phyloP scores from a whole-genome alignment of 2,888 invertebrate genomes.

The Icerya purchasi region DNA sequence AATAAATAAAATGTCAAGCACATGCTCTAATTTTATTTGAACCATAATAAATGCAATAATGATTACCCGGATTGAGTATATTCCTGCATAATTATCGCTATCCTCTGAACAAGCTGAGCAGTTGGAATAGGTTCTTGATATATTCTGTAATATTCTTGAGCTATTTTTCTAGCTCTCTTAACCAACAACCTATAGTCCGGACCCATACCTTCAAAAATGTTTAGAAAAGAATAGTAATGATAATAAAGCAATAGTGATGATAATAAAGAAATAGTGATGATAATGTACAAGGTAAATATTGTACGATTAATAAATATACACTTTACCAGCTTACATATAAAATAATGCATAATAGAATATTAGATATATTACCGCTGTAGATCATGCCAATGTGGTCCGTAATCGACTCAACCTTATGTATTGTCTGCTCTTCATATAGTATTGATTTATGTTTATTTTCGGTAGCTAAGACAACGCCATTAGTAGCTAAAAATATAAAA shows the following conservation, averaged over 20 bases:
- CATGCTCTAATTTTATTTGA: too few relatives aligned
- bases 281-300: too few relatives aligned
- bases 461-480: conserved; percentile 95
- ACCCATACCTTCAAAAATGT: conserved; percentile 45
- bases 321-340: neutral
- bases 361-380: conserved; percentile 44
- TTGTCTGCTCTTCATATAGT: conserved; percentile 88
- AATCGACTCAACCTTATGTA: conserved; percentile 88
- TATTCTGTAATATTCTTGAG: conserved; percentile 75
- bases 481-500: conserved; percentile 45
- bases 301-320: too few relatives aligned
- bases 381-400: conserved; percentile 93
- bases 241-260: too few relatives aligned
- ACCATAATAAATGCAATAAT: too few relatives aligned
- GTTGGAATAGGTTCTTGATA: conserved; percentile 94
- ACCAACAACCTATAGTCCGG: conserved; percentile 78
- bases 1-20: too few relatives aligned
- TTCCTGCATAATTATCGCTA: conserved; percentile 97
- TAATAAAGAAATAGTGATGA: too few relatives aligned
- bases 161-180: conserved; percentile 80
- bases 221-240: neutral
- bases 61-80: conserved; percentile 89
- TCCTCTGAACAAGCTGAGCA: conserved; percentile 80
- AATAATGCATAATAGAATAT: neutral
- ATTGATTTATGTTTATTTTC: conserved; percentile 97